Conservation (phyloP, 2,113 vertebrate genomes). For the Rhinolophus ferrumequinum region DNA sequence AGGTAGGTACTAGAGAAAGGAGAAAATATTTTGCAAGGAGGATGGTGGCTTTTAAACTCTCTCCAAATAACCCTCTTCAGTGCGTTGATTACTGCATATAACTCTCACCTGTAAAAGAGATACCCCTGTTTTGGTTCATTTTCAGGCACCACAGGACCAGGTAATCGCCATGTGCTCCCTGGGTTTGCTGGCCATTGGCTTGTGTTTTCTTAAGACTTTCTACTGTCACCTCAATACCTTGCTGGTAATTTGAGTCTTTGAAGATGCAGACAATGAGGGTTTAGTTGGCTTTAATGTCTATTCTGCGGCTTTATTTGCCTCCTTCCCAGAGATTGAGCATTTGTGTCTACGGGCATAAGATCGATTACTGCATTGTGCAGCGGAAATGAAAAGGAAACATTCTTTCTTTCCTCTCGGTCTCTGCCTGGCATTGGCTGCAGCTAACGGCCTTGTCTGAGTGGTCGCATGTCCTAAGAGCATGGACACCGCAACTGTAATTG, state of each 20-base stretch:
- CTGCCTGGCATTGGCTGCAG: constrained; percentile 45
- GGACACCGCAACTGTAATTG: constrained; percentile 61
- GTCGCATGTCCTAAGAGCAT: constrained; percentile 20
- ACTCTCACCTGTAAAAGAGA: background rate
- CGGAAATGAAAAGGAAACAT: constrained; percentile 72
- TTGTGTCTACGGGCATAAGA: constrained; percentile 31
- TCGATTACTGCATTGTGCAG: constrained; percentile 36
- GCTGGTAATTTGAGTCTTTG: constrained; percentile 56
- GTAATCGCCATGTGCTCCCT: background rate
- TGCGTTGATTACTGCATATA: background rate
- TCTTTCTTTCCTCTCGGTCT: constrained; percentile 21
- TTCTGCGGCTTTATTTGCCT: constrained; percentile 56
- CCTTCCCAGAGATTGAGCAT: constrained; percentile 56
- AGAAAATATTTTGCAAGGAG: background rate
- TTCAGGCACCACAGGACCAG: background rate
- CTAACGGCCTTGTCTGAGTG: background rate
- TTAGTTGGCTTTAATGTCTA: constrained; percentile 35
- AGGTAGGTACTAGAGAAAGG: background rate
- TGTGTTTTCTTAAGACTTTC: constrained; percentile 24
- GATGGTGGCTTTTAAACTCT: background rate
- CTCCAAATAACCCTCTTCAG: no score
- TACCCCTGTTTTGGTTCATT: background rate
- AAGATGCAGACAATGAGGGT: constrained; percentile 49
- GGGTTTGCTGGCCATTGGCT: background rate
- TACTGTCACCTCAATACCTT: background rate